These are phyloP conservation scores for Pelmatolapia mariae DNA, from an alignment of 2,113 vertebrate genomes.

Conservation along the genomic window DNA sequence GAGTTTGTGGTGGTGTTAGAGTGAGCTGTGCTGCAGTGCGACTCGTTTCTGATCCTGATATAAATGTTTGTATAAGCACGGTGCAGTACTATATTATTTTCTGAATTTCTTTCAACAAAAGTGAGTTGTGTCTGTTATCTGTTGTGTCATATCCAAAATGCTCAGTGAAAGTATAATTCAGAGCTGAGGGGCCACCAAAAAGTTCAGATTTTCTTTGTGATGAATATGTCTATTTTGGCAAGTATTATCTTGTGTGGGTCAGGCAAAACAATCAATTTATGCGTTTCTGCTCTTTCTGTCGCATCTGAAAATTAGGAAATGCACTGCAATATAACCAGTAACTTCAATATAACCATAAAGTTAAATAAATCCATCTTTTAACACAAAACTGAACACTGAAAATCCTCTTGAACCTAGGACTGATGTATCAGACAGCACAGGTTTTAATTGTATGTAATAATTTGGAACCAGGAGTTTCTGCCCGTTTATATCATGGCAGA, in stretches of 20 bases:
- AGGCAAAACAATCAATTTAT: background rate
- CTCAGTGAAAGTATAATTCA: background rate
- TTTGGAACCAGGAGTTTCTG: background rate
- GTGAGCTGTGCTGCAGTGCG: background rate
- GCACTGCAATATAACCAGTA: background rate
- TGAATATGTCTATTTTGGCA: background rate
- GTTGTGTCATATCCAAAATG: background rate
- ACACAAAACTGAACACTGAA: background rate
- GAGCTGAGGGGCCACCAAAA: background rate
- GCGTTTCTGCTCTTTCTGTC: background rate
- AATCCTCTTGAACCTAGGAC: background rate
- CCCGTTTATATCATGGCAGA: background rate
- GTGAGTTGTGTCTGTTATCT: fast-evolving
- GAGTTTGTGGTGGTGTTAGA: background rate
- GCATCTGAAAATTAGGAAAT: background rate
- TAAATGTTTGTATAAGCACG: background rate
- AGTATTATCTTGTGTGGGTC: background rate
- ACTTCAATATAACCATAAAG: background rate
- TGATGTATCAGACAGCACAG: background rate
- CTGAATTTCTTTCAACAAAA: background rate
- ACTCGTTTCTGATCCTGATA: background rate
- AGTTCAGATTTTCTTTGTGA: background rate
- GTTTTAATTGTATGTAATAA: background rate
- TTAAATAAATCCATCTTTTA: background rate
- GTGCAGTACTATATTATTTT: background rate